These are phyloP conservation scores for Taenioides sp. DNA, from an alignment of 2,797 vertebrate genomes.

Conservation along the genomic window DNA sequence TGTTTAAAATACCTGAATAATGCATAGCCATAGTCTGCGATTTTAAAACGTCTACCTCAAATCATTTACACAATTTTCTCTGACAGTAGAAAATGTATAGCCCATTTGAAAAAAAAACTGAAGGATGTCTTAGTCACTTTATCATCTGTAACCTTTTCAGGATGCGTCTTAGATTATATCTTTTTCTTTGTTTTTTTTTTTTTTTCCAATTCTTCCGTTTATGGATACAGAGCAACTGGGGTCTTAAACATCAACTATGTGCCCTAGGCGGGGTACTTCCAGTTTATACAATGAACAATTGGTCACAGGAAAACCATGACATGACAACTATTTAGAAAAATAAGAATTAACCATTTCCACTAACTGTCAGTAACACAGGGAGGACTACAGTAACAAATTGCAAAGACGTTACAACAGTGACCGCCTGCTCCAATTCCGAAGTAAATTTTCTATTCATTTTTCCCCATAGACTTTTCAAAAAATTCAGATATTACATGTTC, in stretches of 20 bases:
- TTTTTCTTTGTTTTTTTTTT: background rate
- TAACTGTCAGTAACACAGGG: background rate
- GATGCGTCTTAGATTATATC: background rate
- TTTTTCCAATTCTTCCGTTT: background rate
- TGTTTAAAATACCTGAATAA: background rate
- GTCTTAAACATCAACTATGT: background rate
- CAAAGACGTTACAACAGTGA: too few species aligned
- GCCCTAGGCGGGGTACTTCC: background rate
- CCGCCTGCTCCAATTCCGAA: too few species aligned
- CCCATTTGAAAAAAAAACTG: background rate
- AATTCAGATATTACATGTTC: too few species aligned
- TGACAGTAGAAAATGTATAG: background rate
- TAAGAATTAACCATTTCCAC: background rate
- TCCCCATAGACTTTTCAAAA: too few species aligned
- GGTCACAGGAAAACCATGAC: background rate
- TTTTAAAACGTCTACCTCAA: background rate
- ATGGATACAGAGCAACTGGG: background rate
- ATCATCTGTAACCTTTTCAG: slow-evolving; percentile 2
- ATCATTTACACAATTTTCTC: background rate
- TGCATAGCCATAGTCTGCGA: background rate
- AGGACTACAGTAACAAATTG: background rate
- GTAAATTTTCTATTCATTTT: too few species aligned
- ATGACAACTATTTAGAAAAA: background rate
- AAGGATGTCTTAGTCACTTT: background rate
- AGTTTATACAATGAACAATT: background rate